Base-by-base conservation (phyloP, 2,888 invertebrate species). In the Physocephala rufipes region DNA sequence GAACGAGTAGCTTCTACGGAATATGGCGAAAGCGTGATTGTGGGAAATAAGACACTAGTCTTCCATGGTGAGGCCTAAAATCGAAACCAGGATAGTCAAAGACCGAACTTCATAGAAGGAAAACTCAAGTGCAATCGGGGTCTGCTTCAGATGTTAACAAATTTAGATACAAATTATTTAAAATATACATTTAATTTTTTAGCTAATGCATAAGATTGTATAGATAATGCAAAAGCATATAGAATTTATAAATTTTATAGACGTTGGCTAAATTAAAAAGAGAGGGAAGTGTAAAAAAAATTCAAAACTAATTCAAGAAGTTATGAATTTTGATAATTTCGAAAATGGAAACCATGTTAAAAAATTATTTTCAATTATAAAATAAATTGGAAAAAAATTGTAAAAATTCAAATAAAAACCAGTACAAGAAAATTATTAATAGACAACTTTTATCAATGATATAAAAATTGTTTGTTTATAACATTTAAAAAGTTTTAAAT, bases 1-100 rank as follows among this genome's bases (percentile, higher is more conserved):
- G 84, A 5, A 58, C 67, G 36, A 67, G 15, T 43, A 5, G n/a
- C 1, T 58, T 58, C 28, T 28, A 58, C 3, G 4, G 24, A 45
- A 19, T 67, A 1, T 67, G 67, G 67, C 55, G 67, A 9, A 67
- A 43, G 21, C 55, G 67, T 26, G 67, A 67, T 21, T 45, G 43
- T 43, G 67, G 67, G 16, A 67, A 67, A 9, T 67, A 36, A 67
- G 13, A 2, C 45, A 1, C 13, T 28, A 26, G 16, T 1, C 45
- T 2, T 9, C 19, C 24, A 16, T 24, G 55, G 28, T 2, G 13
- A 19, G 19, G 53, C n/a, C n/a, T 13, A 21, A 51, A 19, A 21
- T 1, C 21, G 51, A n/a, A n/a, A 62, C 24, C 19, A 0, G 15
- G 26, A 47, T 21, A 45, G n/a, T 13, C 63, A 26, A n/a, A 2